Evolutionary conservation across 2,797 vertebrate genomes (phyloP).

Genomic region (Eupleurogrammus muticus): DNA sequence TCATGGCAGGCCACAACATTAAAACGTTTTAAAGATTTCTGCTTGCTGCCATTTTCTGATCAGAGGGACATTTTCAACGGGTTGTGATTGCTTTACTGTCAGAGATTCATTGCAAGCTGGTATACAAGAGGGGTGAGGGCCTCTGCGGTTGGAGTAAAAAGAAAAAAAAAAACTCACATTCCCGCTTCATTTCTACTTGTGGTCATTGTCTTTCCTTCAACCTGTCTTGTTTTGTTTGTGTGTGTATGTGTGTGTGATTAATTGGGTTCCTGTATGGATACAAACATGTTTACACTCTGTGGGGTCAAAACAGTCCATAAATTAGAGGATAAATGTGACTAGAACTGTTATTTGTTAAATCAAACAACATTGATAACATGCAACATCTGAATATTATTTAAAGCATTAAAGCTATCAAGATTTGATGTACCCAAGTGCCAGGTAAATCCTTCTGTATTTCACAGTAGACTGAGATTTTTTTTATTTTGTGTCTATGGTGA

Average conservation of each 20-base stretch:
- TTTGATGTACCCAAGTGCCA: too few relatives aligned
- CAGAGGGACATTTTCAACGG: conserved; percentile 76
- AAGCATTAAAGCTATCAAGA: too few relatives aligned
- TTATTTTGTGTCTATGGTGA: too few relatives aligned
- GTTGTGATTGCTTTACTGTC: conserved; percentile 76
- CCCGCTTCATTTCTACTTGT: conserved; percentile 45
- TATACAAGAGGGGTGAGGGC: conserved; percentile 41
- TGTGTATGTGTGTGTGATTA: conserved; percentile 24
- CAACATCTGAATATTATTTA: conserved; percentile 1
- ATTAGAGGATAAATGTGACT: conserved; percentile 13
- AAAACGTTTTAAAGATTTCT: conserved; percentile 83
- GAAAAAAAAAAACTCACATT: conserved; percentile 30
- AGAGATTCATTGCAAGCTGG: conserved; percentile 50
- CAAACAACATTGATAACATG: conserved; percentile 22
- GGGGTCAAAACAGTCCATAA: conserved; percentile 43
- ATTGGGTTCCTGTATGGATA: background rate
- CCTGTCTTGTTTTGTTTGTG: conserved; percentile 4
- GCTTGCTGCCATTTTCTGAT: conserved; percentile 74
- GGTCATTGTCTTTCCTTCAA: conserved; percentile 42
- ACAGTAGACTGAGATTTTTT: too few relatives aligned
- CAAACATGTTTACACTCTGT: conserved; percentile 37
- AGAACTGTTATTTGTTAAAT: conserved; percentile 26
- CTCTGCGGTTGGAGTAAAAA: conserved; percentile 24
- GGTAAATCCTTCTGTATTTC: too few relatives aligned
- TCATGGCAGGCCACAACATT: conserved; percentile 76